Conservation (phyloP, 2,113 vertebrate genomes). For the Falcunculus frontatus region DNA sequence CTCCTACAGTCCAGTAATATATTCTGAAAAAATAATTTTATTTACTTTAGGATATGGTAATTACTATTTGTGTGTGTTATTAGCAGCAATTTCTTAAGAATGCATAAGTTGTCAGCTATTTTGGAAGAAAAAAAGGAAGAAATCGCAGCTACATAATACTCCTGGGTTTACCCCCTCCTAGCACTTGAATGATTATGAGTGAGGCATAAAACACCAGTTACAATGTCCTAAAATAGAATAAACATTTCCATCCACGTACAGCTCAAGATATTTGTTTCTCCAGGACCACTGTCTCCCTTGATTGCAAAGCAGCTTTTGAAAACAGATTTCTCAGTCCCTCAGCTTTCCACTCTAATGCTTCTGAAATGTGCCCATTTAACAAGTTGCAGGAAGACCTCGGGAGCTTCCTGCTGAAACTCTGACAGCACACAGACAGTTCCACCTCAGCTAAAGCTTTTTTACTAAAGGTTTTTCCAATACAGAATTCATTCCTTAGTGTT, state of each 20-base stretch:
- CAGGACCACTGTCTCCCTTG: neutral
- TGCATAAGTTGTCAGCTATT: neutral
- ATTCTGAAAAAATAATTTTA: neutral
- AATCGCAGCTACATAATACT: neutral
- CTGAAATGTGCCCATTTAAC: neutral
- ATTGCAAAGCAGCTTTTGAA: slow-evolving; percentile 1
- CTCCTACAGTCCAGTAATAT: neutral
- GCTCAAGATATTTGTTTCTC: neutral
- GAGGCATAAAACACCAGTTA: neutral
- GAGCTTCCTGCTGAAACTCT: neutral
- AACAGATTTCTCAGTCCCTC: neutral
- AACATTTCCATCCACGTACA: neutral
- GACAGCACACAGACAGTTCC: neutral
- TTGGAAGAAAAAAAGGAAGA: neutral
- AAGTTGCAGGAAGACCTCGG: neutral
- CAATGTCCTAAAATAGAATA: neutral
- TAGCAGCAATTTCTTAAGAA: neutral
- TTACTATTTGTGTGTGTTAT: neutral
- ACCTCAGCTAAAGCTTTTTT: neutral
- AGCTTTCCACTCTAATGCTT: neutral
- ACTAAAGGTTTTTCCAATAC: neutral
- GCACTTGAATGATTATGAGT: neutral
- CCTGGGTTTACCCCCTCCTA: neutral
- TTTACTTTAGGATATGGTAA: neutral
- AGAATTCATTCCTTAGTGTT: neutral